phyloP scores from a whole-genome alignment of 1,140 invertebrate species.

The Elymnias hypermnestra region DNA sequence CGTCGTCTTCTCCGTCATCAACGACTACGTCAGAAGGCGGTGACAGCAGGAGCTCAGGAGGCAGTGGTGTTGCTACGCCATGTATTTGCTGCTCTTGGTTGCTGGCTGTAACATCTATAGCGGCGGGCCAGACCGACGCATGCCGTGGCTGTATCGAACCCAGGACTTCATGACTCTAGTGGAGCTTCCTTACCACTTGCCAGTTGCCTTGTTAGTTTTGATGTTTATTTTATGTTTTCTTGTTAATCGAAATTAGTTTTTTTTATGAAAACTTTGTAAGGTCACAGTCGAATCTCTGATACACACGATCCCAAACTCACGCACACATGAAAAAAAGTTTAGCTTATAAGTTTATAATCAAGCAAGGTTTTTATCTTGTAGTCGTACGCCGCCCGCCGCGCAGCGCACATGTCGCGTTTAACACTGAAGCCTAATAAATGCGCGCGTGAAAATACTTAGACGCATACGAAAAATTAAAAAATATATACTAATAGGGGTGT shows the following conservation, averaged over 20 bases:
- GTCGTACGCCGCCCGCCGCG: slow-evolving; percentile 62
- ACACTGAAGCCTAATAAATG: slow-evolving; percentile 45
- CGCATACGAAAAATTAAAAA: slow-evolving; percentile 45
- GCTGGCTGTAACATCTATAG: no score
- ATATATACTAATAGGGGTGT: slow-evolving; percentile 17
- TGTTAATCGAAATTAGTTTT: neutral
- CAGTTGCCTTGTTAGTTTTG: neutral
- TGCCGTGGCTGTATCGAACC: no score
- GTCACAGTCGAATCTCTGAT: slow-evolving; percentile 37
- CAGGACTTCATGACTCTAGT: no score
- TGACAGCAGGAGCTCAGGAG: no score
- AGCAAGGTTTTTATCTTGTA: slow-evolving; percentile 72
- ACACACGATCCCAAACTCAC: slow-evolving; percentile 47
- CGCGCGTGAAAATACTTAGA: slow-evolving; percentile 52
- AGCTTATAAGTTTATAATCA: slow-evolving; percentile 75
- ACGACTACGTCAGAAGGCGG: no score
- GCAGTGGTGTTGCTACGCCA: no score
- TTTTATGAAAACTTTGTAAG: slow-evolving; percentile 59
- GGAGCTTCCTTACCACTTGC: no score
- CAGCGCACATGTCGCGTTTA: slow-evolving; percentile 53
- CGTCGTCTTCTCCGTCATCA: no score
- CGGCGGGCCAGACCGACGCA: no score
- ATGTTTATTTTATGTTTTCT: neutral
- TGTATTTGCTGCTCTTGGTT: no score
- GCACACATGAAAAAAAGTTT: slow-evolving; percentile 69